phyloP scores from a whole-genome alignment of 2,888 invertebrate species.

The Agelastica alni region DNA sequence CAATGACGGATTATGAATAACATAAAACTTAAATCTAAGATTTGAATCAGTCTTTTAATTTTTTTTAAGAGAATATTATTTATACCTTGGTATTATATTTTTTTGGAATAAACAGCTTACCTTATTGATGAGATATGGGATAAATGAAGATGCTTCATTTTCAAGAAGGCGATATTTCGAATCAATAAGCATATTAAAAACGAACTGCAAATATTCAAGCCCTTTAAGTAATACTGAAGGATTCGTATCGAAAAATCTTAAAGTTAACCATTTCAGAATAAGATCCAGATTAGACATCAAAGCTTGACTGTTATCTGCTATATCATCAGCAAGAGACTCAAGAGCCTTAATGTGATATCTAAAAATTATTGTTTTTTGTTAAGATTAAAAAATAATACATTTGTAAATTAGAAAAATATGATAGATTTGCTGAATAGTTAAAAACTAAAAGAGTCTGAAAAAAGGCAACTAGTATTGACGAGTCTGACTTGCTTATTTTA shows the following conservation, averaged over 20 bases:
- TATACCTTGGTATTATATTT: too few relatives aligned
- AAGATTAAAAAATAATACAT: too few relatives aligned
- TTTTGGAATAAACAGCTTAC: too few relatives aligned
- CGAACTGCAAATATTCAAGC: slow-evolving; percentile 85
- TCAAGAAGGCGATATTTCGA: slow-evolving; percentile 86
- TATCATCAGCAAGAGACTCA: slow-evolving; percentile 83
- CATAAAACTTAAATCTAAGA: too few relatives aligned
- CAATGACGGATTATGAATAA: too few relatives aligned
- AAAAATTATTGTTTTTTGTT: slow-evolving; percentile 16
- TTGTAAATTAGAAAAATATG: too few relatives aligned
- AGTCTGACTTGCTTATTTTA: too few relatives aligned
- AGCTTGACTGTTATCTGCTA: slow-evolving; percentile 76
- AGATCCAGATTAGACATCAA: slow-evolving; percentile 90
- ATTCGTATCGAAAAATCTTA: slow-evolving; percentile 98
- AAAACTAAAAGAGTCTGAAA: too few relatives aligned
- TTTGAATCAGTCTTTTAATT: too few relatives aligned
- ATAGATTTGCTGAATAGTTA: too few relatives aligned
- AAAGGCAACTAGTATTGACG: too few relatives aligned
- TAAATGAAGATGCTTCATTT: slow-evolving; percentile 88
- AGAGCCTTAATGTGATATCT: slow-evolving; percentile 95
- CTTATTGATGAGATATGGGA: slow-evolving; percentile 93
- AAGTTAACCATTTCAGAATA: slow-evolving; percentile 93
- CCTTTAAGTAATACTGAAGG: slow-evolving; percentile 95
- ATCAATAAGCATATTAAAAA: slow-evolving; percentile 71
- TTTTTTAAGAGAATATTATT: too few relatives aligned